A percentile compares a stretch with the other conserved stretches of the same genome.
Conservation (phyloP, 2,797 vertebrate species). For the Discoglossus pictus region DNA sequence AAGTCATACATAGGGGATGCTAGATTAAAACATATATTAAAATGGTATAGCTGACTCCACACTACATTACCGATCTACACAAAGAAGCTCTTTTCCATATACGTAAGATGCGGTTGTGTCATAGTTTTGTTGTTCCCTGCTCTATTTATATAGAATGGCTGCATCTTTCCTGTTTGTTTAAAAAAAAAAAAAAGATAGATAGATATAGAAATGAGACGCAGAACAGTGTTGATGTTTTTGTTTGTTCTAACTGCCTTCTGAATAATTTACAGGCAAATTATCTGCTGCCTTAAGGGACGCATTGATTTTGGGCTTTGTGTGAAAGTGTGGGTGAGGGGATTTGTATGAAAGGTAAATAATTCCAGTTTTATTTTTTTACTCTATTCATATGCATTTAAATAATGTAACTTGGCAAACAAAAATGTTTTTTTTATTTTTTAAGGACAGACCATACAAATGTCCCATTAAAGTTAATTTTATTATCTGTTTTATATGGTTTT, state of each 20-base stretch:
- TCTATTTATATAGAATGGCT: not conserved
- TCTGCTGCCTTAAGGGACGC: constrained; percentile 22
- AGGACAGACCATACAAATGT: too few species aligned
- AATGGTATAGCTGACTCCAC: too few species aligned
- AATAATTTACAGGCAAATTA: constrained; percentile 42
- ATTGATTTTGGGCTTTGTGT: constrained; percentile 20
- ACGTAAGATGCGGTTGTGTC: not conserved
- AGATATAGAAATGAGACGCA: not conserved
- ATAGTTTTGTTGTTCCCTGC: not conserved
- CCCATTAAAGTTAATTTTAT: too few species aligned
- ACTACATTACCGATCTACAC: too few species aligned
- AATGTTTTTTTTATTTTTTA: too few species aligned
- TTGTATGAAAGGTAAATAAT: not conserved
- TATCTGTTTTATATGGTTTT: too few species aligned
- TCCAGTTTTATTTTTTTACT: not conserved
- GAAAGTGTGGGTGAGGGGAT: constrained; percentile 3
- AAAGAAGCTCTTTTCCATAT: too few species aligned
- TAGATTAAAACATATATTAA: too few species aligned
- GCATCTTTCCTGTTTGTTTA: not conserved
- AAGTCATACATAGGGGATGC: too few species aligned
- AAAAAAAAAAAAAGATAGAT: too few species aligned
- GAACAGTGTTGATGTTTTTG: constrained; percentile 5
- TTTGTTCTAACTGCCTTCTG: constrained; percentile 20
- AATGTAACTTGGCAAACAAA: too few species aligned
- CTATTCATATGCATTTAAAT: too few species aligned